Percentiles rank a stretch among this genome's conserved stretches.
phyloP scores from a whole-genome alignment of 2,113 vertebrate species.

The Protomyctophum bolini region DNA sequence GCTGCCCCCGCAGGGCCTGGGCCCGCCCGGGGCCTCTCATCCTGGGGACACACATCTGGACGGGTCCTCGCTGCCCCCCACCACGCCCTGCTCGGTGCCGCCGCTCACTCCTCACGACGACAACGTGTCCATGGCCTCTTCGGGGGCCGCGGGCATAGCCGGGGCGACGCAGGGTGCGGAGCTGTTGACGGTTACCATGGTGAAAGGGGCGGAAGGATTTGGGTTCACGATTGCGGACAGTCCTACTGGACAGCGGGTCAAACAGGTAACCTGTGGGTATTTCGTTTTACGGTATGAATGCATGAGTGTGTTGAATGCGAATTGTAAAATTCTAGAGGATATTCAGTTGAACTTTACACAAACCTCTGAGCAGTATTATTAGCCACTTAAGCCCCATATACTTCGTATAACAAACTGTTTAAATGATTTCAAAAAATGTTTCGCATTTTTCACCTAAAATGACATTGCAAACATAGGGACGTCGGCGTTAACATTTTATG shows the following conservation, averaged over 20 bases:
- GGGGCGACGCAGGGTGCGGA: conserved; percentile 79
- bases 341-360: no score
- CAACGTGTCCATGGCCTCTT: conserved; percentile 95
- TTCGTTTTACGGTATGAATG: neutral
- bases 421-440: no score
- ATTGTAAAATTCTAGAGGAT: no score
- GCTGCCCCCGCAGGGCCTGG: conserved; percentile 88
- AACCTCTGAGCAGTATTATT: no score
- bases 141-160: conserved; percentile 81
- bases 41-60: conserved; percentile 94
- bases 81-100: conserved; percentile 65
- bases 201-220: conserved; percentile 97
- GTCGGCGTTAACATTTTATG: neutral
- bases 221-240: conserved; percentile 99
- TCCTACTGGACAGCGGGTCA: conserved; percentile 96
- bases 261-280: conserved; percentile 79
- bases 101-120: conserved; percentile 88
- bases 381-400: no score
- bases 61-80: conserved; percentile 90
- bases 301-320: no score
- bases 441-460: no score
- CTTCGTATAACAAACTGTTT: no score
- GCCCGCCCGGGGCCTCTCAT: conserved; percentile 83
- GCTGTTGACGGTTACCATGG: conserved; percentile 97
- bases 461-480: no score